Base-by-base conservation (phyloP, 2,113 vertebrate species). In the Rhinoptilus africanus region DNA sequence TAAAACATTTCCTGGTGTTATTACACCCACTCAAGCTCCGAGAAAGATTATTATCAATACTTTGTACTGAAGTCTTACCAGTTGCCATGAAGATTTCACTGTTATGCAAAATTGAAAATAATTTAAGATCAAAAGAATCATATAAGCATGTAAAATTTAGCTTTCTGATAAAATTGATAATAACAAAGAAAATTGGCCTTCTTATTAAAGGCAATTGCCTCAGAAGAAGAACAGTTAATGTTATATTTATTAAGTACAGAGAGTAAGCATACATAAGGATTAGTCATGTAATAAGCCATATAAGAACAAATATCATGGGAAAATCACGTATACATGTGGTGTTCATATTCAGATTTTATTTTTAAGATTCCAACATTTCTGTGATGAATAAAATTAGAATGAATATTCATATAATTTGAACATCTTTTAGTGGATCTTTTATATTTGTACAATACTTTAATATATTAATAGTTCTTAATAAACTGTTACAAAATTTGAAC, bases 81-180 rank as follows among this genome's bases (percentile, higher is more conserved):
- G 22, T 69, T 89, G 76, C 77, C 66, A 66, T 47, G 19, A 92
- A 64, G 71, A 62, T 15, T 86, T 77, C 3, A 6, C 34, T 50
- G 28, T 59, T 73, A 67, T 14, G 19, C 6, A 39, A 87, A 91
- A 88, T 51, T 67, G 14, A 37, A 83, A 76, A 83, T 66, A 75
- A 78, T 82, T 94, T 57, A 84, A 91, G 78, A 88, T 82, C 41
- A 96, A 95, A 95, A 74, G 18, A 86, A 53, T 50, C 37, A 35
- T 67, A 91, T 67, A 86, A 73, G 9, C 66, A 82, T 87, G 30
- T 7, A 76, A 69, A 74, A 91, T 66, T 85, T 73, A 13, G 48
- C 83, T 81, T 93, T 92, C 67, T 77, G 63, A 88, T 94, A 64
- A 64, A 85, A 75, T 76, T 81, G 86, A 53, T 85, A 81, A 89